phyloP scores from a whole-genome alignment of 2,113 vertebrate genomes.

The Bettongia penicillata region DNA sequence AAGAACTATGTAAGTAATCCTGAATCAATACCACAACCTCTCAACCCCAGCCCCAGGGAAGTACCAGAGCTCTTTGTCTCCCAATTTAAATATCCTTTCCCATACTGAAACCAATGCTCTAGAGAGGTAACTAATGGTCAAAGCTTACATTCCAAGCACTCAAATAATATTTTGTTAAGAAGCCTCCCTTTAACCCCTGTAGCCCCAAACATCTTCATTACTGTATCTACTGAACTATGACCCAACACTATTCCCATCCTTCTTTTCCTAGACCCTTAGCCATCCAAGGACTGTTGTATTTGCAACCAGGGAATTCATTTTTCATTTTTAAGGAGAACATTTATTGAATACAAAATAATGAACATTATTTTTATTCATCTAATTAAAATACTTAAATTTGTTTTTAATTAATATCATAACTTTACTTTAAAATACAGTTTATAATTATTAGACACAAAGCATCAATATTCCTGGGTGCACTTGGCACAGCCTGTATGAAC shows the following conservation, averaged over 20 bases:
- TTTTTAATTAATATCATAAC: background rate
- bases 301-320: background rate
- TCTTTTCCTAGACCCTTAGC: background rate
- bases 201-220: conserved; percentile 5
- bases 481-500: background rate
- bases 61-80: background rate
- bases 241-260: background rate
- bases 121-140: background rate
- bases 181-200: background rate
- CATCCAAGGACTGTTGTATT: background rate
- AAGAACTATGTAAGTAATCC: background rate
- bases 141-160: background rate
- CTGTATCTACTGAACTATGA: background rate
- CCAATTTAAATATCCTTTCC: background rate
- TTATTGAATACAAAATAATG: background rate
- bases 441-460: background rate
- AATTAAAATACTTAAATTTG: background rate
- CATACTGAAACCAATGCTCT: too few relatives aligned
- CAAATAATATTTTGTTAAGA: background rate
- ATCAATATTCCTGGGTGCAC: background rate
- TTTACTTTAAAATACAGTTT: background rate
- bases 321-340: background rate
- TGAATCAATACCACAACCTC: background rate
- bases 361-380: background rate
- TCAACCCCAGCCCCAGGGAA: too few relatives aligned